Evolutionary conservation across 2,113 vertebrate species (phyloP), one percentile per base, ranked within the genome.

Genomic region (Todiramphus saurophagus): DNA sequence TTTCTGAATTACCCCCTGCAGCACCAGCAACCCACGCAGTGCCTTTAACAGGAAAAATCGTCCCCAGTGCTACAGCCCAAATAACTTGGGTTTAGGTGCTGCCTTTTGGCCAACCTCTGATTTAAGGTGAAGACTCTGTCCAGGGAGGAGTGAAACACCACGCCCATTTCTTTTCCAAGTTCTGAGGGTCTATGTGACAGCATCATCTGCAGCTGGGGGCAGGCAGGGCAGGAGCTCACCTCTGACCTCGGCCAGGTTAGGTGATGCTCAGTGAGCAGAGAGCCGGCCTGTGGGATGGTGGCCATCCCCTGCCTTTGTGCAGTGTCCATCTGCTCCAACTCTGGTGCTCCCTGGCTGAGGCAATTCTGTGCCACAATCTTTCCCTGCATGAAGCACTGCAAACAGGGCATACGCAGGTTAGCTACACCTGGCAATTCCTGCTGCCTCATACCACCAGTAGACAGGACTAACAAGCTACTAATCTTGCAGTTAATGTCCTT

Each of bases 11-110:
- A 5, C 9, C 20, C 62, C 7, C 39, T 28, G 13, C 21, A 33
- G 35, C 27, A 76, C 27, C 6, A 19, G 10, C 0, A 0, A 72
- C 20, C 18, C 39, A 30, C 1, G 3, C 9, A 77, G 35, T 0
- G 0, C 46, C 48, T 37, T 58, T 81, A 37, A 16, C 10, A 62
- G 44, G 16, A 78, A 66, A 66, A 89, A 33, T 17, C 16, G 27
- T 27, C 24, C 41, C 27, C 30, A 51, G 13, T 46, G 7, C 76
- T 64, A 18, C 53, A 76, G 48, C 41, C 33, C 23, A 58, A 44
- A 53, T 70, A 69, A 62, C 56, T 28, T 56, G 27, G 30, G 55
- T 3, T 62, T 74, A 51, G 19, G 33, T 0, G 0, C 23, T 43
- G 14, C 75, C 27, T 81, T 17, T 63, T 58, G 30, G 21, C 39